A percentile compares a stretch with the other conserved stretches of the same genome.
These are phyloP conservation scores for Hemaris fuciformis DNA, from an alignment of 2,888 invertebrate genomes.

Conservation along the genomic window DNA sequence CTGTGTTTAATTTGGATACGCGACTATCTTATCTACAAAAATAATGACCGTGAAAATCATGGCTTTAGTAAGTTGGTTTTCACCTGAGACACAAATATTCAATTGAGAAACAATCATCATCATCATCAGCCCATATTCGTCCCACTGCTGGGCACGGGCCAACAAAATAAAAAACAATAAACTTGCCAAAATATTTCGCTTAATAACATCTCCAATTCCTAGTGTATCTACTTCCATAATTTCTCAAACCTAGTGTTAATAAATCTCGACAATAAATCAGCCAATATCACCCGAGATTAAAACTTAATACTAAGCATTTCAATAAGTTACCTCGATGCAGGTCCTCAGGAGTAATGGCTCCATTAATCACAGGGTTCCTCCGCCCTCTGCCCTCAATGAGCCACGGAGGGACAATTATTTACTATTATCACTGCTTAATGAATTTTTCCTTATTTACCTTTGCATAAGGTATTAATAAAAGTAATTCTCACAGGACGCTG, in stretches of 20 bases:
- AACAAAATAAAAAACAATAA: too few species aligned
- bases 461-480: too few species aligned
- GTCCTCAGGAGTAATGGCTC: constrained; percentile 22
- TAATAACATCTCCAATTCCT: background rate
- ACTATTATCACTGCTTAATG: background rate
- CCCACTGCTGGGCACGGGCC: too few species aligned
- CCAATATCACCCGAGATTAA: background rate
- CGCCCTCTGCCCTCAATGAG: background rate
- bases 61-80: too few species aligned
- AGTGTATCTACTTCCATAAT: background rate
- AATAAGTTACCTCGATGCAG: constrained; percentile 27
- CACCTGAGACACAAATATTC: too few species aligned
- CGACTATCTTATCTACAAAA: too few species aligned
- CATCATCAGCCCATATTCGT: too few species aligned
- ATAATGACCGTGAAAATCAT: too few species aligned
- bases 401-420: background rate
- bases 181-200: too few species aligned
- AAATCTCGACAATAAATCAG: constrained; percentile 2
- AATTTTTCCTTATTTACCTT: background rate
- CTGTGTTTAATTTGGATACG: too few species aligned
- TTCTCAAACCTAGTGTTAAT: background rate
- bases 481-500: too few species aligned
- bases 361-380: constrained; percentile 23
- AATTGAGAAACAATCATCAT: too few species aligned
- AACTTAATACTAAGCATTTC: constrained; percentile 20